Evolutionary conservation across 2,888 invertebrate genomes (phyloP), one percentile per base, ranked within the genome.

Genomic region (Invenusta paracnida): DNA sequence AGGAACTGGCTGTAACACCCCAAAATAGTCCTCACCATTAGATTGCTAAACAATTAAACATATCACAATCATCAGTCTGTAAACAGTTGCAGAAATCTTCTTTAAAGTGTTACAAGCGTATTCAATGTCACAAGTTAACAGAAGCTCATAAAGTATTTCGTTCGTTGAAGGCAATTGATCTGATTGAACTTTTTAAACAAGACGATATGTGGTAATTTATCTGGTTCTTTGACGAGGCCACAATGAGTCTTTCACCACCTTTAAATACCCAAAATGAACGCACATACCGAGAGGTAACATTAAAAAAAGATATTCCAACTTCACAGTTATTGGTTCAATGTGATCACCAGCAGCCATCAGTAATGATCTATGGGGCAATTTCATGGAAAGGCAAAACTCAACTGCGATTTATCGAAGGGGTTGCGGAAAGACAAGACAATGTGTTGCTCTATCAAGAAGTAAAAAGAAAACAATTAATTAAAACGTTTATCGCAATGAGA

Each of bases 391-490:
- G n/a, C 81, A 79, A 79, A 79, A 79, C 2, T 11, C 5, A 79
- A 79, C 2, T 11, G n/a, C 25, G 81, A 11, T 79, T 79, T 27
- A 27, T 79, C 17, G 28, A 79, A 79, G 81, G 81, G n/a, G 28
- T 11, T 79, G 2, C 25, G 2, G 28, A 11, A 11, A 29, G 31
- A 5, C 29, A 82, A 82, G 29, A 82, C 11, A 27, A 79, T 79
- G n/a, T 66, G 79, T 79, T 25, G 48, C 23, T 5, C 31, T 5
- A 28, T 82, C 28, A 2, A 5, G 30, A 82, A 82, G 31, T 29
- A 28, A 82, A n/a, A 30, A 30, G n/a, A 82, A 82, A 29, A 82
- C n/a, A 5, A 29, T 82, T 29, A 82, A 82, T 29, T 29, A 82
- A 29, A 5, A n/a, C 27, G 28, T 82, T 28, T 82, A 82, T 82